Evolutionary conservation across 1,140 invertebrate species (phyloP).

Genomic region (Oncopodura yosiiana): DNA sequence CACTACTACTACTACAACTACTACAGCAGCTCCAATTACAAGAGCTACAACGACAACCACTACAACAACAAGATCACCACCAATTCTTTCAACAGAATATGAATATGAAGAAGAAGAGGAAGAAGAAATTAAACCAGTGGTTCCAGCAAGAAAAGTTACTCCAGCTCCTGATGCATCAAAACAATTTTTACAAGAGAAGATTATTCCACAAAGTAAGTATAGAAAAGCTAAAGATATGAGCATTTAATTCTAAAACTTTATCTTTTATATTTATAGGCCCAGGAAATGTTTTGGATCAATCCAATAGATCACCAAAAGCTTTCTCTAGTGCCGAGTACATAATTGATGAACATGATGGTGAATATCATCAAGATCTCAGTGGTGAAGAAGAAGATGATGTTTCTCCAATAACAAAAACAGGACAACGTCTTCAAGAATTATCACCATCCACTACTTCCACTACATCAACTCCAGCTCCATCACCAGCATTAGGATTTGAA

Average conservation of each 20-base stretch:
- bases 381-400: conserved; percentile 13
- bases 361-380: too few species aligned
- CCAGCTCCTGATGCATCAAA: background rate
- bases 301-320: conserved; percentile 13
- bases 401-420: background rate
- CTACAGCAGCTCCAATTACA: background rate
- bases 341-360: background rate
- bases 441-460: background rate
- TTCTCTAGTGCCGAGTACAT: conserved; percentile 1
- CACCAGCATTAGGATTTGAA: conserved; percentile 8
- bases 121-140: background rate
- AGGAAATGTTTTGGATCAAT: conserved; percentile 10
- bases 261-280: conserved; percentile 4
- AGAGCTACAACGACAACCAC: background rate
- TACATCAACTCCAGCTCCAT: background rate
- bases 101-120: conserved; percentile 7
- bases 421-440: background rate
- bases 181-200: background rate
- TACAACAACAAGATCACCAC: background rate
- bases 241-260: too few species aligned
- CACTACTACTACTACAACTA: background rate
- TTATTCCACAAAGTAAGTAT: conserved; percentile 13
- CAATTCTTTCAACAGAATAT: background rate
- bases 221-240: too few species aligned
- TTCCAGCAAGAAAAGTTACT: background rate